A percentile compares a stretch with the other conserved stretches of the same genome.
phyloP scores from a whole-genome alignment of 2,113 vertebrate genomes.

The Prochilodus magdalenae region DNA sequence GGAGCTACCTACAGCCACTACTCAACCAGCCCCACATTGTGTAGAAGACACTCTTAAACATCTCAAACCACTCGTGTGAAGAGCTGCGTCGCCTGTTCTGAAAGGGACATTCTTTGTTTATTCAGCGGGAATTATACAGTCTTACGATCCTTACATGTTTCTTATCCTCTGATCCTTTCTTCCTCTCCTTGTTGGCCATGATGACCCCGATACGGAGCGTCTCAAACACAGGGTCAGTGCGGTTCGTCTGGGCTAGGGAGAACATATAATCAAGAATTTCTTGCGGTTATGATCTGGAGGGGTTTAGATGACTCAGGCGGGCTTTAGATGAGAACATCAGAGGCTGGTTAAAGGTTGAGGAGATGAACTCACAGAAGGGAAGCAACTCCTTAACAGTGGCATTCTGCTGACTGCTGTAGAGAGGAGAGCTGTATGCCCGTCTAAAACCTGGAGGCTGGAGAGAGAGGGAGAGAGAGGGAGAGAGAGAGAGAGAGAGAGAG shows the following conservation, averaged over 20 bases:
- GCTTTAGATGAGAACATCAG: not conserved
- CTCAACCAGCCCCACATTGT: not conserved
- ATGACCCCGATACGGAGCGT: conserved; percentile 90
- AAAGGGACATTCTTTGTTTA: not conserved
- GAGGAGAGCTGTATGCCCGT: conserved; percentile 90
- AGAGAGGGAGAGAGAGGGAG: too few species aligned
- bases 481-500: not conserved
- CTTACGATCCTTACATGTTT: conserved; percentile 83
- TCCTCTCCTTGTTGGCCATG: conserved; percentile 96
- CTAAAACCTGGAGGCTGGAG: conserved; percentile 87
- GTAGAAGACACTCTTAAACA: too few species aligned
- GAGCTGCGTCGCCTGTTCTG: too few species aligned
- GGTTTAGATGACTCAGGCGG: not conserved
- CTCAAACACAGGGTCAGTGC: conserved; percentile 91
- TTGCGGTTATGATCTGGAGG: not conserved
- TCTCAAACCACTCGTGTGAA: too few species aligned
- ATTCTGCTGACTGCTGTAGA: conserved; percentile 72
- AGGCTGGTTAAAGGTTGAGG: not conserved
- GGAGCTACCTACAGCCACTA: not conserved
- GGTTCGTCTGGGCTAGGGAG: conserved; percentile 75
- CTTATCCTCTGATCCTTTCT: conserved; percentile 92
- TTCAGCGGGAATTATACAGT: not conserved
- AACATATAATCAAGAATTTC: not conserved
- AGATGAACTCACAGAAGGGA: conserved; percentile 31
- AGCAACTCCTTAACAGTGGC: conserved; percentile 33